These are phyloP conservation scores for Acanthochromis polyacanthus DNA, from an alignment of 2,113 vertebrate genomes.

Conservation along the genomic window DNA sequence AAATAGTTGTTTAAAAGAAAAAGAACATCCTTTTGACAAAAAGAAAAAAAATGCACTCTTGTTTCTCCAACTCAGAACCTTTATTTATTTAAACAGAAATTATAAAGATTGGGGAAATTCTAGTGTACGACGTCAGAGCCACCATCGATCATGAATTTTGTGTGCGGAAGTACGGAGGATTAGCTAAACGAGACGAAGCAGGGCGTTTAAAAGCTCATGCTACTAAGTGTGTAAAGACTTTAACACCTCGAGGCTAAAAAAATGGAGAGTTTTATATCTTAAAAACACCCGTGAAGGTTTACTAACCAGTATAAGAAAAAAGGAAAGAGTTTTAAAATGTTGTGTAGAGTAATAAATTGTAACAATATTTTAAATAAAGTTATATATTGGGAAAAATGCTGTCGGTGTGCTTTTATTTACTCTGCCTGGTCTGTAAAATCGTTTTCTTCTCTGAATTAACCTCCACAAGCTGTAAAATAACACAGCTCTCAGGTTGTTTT, in stretches of 20 bases:
- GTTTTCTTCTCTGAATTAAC: slow-evolving; percentile 8
- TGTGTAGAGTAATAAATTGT: slow-evolving; percentile 86
- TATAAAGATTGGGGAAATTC: slow-evolving; percentile 61
- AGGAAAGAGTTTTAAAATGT: slow-evolving; percentile 75
- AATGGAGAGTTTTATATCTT: slow-evolving; percentile 83
- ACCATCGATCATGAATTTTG: slow-evolving; percentile 46
- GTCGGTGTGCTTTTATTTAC: slow-evolving; percentile 40
- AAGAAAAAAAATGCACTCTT: slow-evolving; percentile 72
- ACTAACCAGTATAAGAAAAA: slow-evolving; percentile 80
- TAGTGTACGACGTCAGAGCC: slow-evolving; percentile 50
- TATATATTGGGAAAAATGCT: slow-evolving; percentile 76
- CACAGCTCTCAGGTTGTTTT: slow-evolving; percentile 32
- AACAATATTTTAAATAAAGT: slow-evolving; percentile 89
- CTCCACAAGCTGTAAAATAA: slow-evolving; percentile 34
- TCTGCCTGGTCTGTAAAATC: not conserved
- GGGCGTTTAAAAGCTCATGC: slow-evolving; percentile 59
- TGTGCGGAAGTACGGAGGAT: slow-evolving; percentile 28
- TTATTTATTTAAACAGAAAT: slow-evolving; percentile 81
- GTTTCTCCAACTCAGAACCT: slow-evolving; percentile 74
- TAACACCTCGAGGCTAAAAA: slow-evolving; percentile 62
- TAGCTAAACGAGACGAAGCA: slow-evolving; percentile 40
- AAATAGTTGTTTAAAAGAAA: slow-evolving; percentile 76
- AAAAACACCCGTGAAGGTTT: slow-evolving; percentile 76
- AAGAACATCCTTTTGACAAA: slow-evolving; percentile 71
- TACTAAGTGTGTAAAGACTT: slow-evolving; percentile 66